These are phyloP conservation scores for Oxystoma pomonae DNA, from an alignment of 2,888 invertebrate genomes.

Conservation along the genomic window DNA sequence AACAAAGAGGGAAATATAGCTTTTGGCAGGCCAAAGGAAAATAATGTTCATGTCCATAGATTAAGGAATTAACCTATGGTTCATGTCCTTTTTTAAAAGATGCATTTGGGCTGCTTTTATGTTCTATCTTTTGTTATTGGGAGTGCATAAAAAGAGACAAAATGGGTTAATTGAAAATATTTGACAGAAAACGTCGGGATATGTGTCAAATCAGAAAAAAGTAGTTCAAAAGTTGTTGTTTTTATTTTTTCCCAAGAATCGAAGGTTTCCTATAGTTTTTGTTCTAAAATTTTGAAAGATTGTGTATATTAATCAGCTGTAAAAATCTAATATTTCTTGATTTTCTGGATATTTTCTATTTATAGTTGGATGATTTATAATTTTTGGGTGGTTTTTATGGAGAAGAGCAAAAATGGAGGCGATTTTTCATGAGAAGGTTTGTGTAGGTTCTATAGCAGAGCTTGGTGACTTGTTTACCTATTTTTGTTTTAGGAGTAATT, in stretches of 20 bases:
- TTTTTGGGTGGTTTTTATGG: conserved; percentile 11
- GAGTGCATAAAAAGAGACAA: too few relatives aligned
- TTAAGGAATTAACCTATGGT: too few relatives aligned
- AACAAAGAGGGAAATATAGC: too few relatives aligned
- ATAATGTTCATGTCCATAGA: too few relatives aligned
- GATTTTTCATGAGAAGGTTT: conserved; percentile 50
- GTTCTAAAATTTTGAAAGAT: background rate
- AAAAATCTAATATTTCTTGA: background rate
- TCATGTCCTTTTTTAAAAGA: too few relatives aligned
- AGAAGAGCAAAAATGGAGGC: conserved; percentile 40
- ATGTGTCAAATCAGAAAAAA: background rate
- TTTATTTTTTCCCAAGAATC: background rate
- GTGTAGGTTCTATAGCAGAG: too few relatives aligned
- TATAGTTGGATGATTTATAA: conserved; percentile 12
- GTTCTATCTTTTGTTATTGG: too few relatives aligned
- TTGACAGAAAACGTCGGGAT: background rate
- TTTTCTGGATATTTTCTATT: conserved; percentile 8
- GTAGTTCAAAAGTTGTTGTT: background rate
- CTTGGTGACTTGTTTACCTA: too few relatives aligned
- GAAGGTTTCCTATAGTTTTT: background rate
- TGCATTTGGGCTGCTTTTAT: too few relatives aligned
- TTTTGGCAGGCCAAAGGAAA: too few relatives aligned
- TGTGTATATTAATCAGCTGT: background rate
- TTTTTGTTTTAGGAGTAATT: too few relatives aligned
- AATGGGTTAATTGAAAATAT: background rate